Base-by-base conservation (phyloP, 2,113 vertebrate species). In the Misgurnus anguillicaudatus region DNA sequence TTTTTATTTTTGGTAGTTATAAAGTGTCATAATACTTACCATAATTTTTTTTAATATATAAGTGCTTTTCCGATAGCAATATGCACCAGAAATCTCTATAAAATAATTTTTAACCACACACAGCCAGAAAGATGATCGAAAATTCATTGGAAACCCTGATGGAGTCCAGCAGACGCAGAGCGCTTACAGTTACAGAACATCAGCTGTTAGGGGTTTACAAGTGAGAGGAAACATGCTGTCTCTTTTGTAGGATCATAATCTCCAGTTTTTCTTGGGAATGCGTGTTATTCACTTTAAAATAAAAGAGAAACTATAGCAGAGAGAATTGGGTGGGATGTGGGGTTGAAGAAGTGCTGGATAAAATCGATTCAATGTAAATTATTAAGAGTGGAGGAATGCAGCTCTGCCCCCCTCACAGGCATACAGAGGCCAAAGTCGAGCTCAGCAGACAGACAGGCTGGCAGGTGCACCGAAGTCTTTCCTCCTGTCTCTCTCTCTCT, bases 281-380 rank as follows among this genome's bases (percentile, higher is more conserved):
- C 47, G 39, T 69, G 58, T 36, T 66, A 72, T 70, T 69, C 57
- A n/a, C 19, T 63, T 57, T 64, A 13, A 67, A 78, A 69, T 69
- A 77, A 70, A 51, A 45, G 42, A 31, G 64, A 51, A 80, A 47
- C 41, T 55, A 38, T 70, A 57, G 84, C 85, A 82, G 80, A 79
- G 85, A 90, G 91, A 90, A 55, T 2, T 4, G 53, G 17, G 91
- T 91, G 89, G 91, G 90, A 55, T 24, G 62, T 57, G 91, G 90
- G 90, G 89, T 92, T 90, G 90, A 91, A 93, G 61, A 14, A 91
- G 90, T 88, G 10, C 68, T 39, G 89, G 84, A 91, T 90, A 85
- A 89, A 96, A 97, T 96, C 95, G 95, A 98, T 97, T 97, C 93
- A 91, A 94, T 88, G 91, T 96, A 93, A 98, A 98, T 97, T 94